These are phyloP conservation scores for Stratiomys singularior DNA, from an alignment of 2,888 invertebrate genomes.

Conservation along the genomic window DNA sequence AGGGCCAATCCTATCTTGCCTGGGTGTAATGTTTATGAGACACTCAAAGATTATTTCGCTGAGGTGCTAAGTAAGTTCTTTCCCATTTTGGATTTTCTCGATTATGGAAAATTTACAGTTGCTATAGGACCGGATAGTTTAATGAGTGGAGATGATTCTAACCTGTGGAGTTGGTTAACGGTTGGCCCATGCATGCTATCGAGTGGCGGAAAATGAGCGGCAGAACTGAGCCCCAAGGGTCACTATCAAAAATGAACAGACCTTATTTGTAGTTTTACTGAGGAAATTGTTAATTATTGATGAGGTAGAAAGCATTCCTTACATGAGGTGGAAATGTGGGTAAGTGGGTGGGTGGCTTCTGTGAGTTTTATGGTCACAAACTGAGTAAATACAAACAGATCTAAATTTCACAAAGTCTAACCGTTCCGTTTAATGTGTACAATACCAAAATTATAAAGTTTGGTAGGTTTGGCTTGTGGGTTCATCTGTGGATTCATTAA, in stretches of 20 bases:
- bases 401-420: too few species aligned
- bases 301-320: neutral
- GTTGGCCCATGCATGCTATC: too few species aligned
- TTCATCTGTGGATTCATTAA: too few species aligned
- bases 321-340: neutral
- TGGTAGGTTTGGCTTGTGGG: too few species aligned
- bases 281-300: conserved; percentile 27
- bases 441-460: too few species aligned
- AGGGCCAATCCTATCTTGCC: conserved; percentile 15
- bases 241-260: neutral
- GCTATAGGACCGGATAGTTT: neutral
- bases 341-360: neutral
- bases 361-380: too few species aligned
- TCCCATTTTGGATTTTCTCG: conserved; percentile 1
- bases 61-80: conserved; percentile 38
- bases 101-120: conserved; percentile 16
- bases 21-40: conserved; percentile 24
- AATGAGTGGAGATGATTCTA: neutral
- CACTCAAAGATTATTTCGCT: conserved; percentile 15
- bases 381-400: too few species aligned
- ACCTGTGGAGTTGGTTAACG: neutral
- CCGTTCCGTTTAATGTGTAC: too few species aligned
- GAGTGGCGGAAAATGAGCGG: too few species aligned
- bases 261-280: neutral
- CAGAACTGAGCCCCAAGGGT: neutral